A percentile compares a stretch with the other conserved stretches of the same genome.
phyloP scores from a whole-genome alignment of 2,888 invertebrate species.

The Anarsia innoxiella region DNA sequence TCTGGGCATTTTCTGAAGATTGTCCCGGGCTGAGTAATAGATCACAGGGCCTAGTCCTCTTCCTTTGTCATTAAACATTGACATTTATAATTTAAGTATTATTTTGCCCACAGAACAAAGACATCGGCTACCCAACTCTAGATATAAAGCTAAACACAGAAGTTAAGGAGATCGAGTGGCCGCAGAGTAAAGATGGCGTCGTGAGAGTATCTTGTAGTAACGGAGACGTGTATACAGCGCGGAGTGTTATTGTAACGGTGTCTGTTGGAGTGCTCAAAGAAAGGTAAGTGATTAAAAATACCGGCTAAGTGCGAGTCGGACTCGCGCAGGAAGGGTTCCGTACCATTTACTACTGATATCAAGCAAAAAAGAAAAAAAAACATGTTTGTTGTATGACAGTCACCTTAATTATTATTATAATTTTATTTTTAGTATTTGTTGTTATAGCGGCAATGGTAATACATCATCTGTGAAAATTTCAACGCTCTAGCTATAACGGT shows the following conservation, averaged over 20 bases:
- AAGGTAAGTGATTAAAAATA: constrained; percentile 43
- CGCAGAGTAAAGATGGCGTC: constrained; percentile 24
- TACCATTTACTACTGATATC: no score
- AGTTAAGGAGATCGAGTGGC: constrained; percentile 41
- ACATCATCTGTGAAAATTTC: no score
- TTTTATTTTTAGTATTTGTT: no score
- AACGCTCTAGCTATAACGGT: no score
- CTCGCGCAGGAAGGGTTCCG: no score
- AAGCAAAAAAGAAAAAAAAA: no score
- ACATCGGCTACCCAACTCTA: constrained; percentile 39
- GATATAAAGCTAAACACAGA: constrained; percentile 43
- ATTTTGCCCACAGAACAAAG: constrained; percentile 33
- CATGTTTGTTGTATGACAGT: no score
- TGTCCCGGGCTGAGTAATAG: background rate
- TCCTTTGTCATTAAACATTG: background rate
- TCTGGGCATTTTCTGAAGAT: background rate
- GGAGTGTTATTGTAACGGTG: constrained; percentile 80
- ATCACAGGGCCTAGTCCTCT: background rate
- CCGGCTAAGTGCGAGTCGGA: no score
- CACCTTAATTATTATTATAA: no score
- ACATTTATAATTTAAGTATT: background rate
- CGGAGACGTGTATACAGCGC: constrained; percentile 68
- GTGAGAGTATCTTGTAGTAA: constrained; percentile 66
- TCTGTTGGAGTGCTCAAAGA: constrained; percentile 82
- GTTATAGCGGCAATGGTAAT: no score